Percentiles rank a stretch among this genome's conserved stretches.
phyloP scores from a whole-genome alignment of 2,888 invertebrate species.

The Hydrotaea diabolus region DNA sequence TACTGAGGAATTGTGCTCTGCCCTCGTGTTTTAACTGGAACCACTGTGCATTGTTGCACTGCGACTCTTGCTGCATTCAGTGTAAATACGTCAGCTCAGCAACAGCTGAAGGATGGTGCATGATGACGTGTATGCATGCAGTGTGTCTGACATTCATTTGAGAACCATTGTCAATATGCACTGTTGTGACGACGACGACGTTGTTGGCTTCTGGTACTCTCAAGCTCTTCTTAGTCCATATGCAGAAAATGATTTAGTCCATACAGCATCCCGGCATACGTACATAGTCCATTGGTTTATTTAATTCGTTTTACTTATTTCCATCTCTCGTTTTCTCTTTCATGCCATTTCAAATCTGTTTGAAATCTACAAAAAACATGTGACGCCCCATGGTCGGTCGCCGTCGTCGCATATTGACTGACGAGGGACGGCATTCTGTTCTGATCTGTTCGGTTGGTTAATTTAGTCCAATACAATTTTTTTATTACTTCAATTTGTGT shows the following conservation, averaged over 20 bases:
- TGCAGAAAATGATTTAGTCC: slow-evolving; percentile 14
- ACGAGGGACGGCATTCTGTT: neutral
- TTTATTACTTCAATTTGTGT: slow-evolving; percentile 56
- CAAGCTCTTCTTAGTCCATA: neutral
- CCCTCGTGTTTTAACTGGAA: too few relatives aligned
- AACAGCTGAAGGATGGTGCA: neutral
- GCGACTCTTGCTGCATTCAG: neutral
- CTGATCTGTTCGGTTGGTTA: slow-evolving; percentile 25
- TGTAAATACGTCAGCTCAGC: neutral
- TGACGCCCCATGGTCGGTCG: neutral
- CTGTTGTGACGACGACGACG: neutral
- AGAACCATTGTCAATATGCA: slow-evolving; percentile 49
- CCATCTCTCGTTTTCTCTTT: too few relatives aligned
- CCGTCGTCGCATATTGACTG: neutral
- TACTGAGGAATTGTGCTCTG: too few relatives aligned
- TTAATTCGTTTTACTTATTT: too few relatives aligned
- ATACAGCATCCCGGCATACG: neutral
- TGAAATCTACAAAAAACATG: too few relatives aligned
- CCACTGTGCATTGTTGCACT: neutral
- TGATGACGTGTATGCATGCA: neutral
- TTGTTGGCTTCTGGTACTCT: neutral
- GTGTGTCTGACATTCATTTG: neutral
- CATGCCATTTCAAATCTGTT: too few relatives aligned
- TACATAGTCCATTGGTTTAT: too few relatives aligned
- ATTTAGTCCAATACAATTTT: slow-evolving; percentile 45